Base-by-base conservation (phyloP, 2,888 invertebrate genomes). In the Epirrita christyi region DNA sequence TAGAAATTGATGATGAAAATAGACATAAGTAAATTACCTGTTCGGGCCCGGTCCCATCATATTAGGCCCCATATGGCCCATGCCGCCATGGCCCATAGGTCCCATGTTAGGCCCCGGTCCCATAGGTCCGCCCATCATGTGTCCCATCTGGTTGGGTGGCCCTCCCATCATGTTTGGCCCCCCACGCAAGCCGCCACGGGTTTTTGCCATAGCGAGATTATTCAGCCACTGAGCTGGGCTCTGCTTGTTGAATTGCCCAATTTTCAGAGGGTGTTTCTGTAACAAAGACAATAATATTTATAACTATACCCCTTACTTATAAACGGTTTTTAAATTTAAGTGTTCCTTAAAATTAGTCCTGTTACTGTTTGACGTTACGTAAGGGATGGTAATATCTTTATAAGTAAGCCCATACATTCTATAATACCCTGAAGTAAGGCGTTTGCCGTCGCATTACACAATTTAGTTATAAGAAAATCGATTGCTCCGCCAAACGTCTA, bases 211-310 rank as follows among this genome's bases (percentile, higher is more conserved):
- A 43, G 95, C 94, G 47, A 96, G 92, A 77, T 95, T 96, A 79
- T 95, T 96, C 37, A 96, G 87, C 96, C 96, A 96, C 76, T 96
- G 96, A 21, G 95, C 95, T 47, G 96, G 95, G 77, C 96, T 96
- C 78, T 96, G 97, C 73, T 97, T 94, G 82, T 95, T 96, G 83
- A 97, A 96, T 79, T 97, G 97, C 53, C 96, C 96, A 83, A 96
- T 94, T 93, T 98, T 98, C 72, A 97, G 93, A 3, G 98, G 98
- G 86, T 97, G 96, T 93, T 98, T 98, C 94, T 96, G 93, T 58
- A 94, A 28, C 21, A 21, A 21, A 21, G 21, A 21, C 4, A 21
- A 21, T n/a, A n/a, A n/a, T n/a, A n/a, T n/a, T n/a, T n/a, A n/a
- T n/a, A n/a, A n/a, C n/a, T n/a, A n/a, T n/a, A n/a, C n/a, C 21